Conservation (phyloP, 2,888 invertebrate species). For the Stictocephala bisonia region DNA sequence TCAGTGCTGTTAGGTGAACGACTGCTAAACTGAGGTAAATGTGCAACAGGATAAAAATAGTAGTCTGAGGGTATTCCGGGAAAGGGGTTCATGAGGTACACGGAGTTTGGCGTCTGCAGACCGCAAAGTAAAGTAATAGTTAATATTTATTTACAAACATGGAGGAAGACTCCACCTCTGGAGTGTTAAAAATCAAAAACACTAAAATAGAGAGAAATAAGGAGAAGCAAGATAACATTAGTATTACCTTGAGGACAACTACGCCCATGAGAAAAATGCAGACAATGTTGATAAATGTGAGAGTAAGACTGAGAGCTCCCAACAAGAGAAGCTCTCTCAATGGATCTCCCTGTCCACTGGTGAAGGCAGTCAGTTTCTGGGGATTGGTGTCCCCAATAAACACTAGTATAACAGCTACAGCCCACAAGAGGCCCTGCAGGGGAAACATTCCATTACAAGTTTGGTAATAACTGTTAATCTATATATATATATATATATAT, state of each 20-base stretch:
- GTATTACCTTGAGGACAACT: constrained; percentile 75
- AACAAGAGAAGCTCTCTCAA: constrained; percentile 71
- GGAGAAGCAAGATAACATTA: too few species aligned
- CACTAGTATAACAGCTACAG: constrained; percentile 70
- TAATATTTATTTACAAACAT: too few species aligned
- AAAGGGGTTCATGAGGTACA: too few species aligned
- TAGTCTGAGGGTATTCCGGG: too few species aligned
- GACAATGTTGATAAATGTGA: constrained; percentile 79
- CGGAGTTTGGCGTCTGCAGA: too few species aligned
- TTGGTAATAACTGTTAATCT: neutral
- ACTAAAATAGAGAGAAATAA: too few species aligned
- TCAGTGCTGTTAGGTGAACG: too few species aligned
- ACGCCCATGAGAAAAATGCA: constrained; percentile 79
- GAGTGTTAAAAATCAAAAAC: too few species aligned
- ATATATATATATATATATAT: neutral
- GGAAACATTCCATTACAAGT: neutral
- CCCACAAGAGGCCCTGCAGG: constrained; percentile 73
- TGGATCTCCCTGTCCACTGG: neutral
- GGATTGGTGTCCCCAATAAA: constrained; percentile 65
- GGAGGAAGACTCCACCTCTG: too few species aligned
- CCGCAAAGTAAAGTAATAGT: too few species aligned
- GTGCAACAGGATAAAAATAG: too few species aligned
- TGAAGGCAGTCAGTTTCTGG: neutral
- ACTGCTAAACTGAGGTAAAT: too few species aligned
- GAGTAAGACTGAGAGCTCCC: constrained; percentile 76